These are phyloP conservation scores for Tiliqua scincoides DNA, from an alignment of 2,113 vertebrate species.

Conservation along the genomic window DNA sequence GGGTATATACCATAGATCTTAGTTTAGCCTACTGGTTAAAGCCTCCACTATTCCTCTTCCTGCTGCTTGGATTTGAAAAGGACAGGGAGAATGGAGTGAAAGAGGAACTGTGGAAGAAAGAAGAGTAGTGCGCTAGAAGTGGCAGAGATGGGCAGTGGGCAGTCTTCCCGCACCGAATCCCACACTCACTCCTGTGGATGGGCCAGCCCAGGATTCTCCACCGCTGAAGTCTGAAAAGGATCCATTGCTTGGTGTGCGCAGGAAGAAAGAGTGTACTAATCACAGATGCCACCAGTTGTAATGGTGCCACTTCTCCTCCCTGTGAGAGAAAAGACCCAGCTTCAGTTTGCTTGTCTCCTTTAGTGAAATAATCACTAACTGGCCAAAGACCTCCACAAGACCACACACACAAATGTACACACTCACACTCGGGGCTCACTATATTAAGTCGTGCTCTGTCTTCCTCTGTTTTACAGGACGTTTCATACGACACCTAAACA, in stretches of 20 bases:
- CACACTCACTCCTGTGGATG: neutral
- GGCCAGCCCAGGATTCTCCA: too few species aligned
- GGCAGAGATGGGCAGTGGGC: too few species aligned
- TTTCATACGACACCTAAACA: slow-evolving; percentile 90
- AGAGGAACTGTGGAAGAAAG: too few species aligned
- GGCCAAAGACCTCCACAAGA: neutral
- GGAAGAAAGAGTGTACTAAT: neutral
- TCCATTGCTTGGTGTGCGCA: neutral
- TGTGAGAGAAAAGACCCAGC: neutral
- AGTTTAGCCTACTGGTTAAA: neutral
- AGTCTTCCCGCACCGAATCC: too few species aligned
- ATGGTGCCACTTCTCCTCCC: neutral
- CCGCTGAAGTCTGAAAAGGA: neutral
- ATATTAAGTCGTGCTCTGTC: neutral
- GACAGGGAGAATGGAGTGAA: too few species aligned
- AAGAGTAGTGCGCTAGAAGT: too few species aligned
- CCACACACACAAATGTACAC: neutral
- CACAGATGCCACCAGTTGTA: neutral
- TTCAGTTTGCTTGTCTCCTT: too few species aligned
- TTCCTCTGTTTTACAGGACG: slow-evolving; percentile 77
- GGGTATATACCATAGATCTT: neutral
- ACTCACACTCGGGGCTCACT: neutral
- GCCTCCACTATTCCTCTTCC: too few species aligned
- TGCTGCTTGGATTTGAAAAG: too few species aligned
- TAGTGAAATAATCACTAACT: neutral